These are phyloP conservation scores for Andricus curvator DNA, from an alignment of 2,888 invertebrate genomes.

Conservation along the genomic window DNA sequence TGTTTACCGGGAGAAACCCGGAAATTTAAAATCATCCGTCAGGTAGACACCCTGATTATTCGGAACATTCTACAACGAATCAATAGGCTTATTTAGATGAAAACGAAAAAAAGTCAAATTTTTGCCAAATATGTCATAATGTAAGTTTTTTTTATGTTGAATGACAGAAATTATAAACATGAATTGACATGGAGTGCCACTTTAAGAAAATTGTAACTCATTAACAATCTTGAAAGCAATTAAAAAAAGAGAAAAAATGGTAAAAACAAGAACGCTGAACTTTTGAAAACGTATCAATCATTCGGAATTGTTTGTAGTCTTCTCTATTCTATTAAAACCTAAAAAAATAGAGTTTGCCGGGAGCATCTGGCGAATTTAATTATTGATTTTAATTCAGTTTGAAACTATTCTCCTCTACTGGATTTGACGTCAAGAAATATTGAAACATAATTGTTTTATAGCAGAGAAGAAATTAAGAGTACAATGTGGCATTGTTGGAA, in stretches of 20 bases:
- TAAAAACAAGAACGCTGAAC: not conserved
- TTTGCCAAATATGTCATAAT: no score
- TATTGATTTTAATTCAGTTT: not conserved
- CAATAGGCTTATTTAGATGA: no score
- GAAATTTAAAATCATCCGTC: no score
- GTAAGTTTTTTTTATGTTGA: no score
- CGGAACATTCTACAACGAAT: no score
- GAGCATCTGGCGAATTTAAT: not conserved
- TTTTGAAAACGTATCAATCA: not conserved
- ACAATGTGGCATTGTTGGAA: not conserved
- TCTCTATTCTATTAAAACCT: not conserved
- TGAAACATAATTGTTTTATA: not conserved
- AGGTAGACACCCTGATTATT: no score
- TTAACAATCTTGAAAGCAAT: not conserved
- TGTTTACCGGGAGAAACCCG: no score
- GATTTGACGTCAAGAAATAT: not conserved
- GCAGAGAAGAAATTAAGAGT: not conserved
- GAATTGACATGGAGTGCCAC: not conserved
- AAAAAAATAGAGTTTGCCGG: not conserved
- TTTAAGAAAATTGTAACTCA: not conserved
- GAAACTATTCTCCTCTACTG: not conserved
- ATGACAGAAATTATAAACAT: no score
- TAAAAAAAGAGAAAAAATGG: not conserved
- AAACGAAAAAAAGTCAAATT: no score
- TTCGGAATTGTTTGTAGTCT: not conserved